Conservation (phyloP, 2,113 vertebrate genomes). For the Dasyprocta punctata region DNA sequence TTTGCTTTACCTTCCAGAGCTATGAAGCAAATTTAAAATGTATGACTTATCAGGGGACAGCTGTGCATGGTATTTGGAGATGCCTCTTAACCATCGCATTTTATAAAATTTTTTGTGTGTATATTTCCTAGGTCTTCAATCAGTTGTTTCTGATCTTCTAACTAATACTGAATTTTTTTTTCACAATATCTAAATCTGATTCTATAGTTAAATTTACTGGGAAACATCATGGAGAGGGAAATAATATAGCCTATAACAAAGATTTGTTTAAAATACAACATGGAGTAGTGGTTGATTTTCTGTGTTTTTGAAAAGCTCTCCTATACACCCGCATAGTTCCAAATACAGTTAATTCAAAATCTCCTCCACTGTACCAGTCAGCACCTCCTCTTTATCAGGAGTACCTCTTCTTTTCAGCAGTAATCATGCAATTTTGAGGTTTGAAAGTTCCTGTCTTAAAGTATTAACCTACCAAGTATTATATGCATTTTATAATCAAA, state of each 20-base stretch:
- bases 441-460: not conserved
- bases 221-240: not conserved
- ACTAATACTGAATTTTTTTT: not conserved
- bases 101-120: not conserved
- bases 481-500: not conserved
- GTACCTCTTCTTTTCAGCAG: not conserved
- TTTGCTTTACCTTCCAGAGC: not conserved
- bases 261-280: not conserved
- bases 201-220: not conserved
- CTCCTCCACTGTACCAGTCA: not conserved
- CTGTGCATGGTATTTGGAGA: not conserved
- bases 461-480: not conserved
- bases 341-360: no score
- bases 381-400: not conserved
- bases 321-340: not conserved
- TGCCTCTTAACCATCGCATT: not conserved
- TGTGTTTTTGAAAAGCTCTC: not conserved
- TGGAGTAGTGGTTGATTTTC: not conserved
- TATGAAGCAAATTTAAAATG: not conserved
- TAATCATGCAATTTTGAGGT: not conserved
- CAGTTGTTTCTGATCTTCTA: not conserved
- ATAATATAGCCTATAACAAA: not conserved
- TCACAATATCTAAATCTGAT: not conserved
- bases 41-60: not conserved
- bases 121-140: not conserved